A percentile compares a stretch with the other conserved stretches of the same genome.
These are phyloP conservation scores for Polyommatus iphigenia DNA, from an alignment of 2,888 invertebrate species.

Conservation along the genomic window DNA sequence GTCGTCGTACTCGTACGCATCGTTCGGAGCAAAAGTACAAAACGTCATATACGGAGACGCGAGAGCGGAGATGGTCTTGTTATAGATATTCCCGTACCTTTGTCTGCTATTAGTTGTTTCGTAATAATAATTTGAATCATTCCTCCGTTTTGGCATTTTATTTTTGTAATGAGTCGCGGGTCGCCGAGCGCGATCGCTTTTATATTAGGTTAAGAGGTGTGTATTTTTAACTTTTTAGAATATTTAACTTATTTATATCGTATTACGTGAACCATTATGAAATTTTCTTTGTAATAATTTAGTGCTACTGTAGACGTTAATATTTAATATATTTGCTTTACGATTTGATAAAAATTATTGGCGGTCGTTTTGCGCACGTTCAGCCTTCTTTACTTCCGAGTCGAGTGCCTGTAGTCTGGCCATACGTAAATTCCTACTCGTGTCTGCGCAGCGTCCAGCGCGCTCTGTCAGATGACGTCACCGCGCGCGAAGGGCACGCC, in stretches of 20 bases:
- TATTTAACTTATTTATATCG: slow-evolving; percentile 80
- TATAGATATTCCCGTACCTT: slow-evolving; percentile 69
- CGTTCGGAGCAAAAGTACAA: slow-evolving; percentile 77
- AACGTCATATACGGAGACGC: slow-evolving; percentile 46
- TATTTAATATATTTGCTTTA: slow-evolving; percentile 79
- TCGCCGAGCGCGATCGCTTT: slow-evolving; percentile 72
- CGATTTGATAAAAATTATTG: slow-evolving; percentile 70
- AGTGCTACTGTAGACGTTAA: slow-evolving; percentile 76
- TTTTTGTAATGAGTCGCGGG: slow-evolving; percentile 52
- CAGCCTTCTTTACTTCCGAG: slow-evolving; percentile 71
- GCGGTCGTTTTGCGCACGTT: slow-evolving; percentile 69
- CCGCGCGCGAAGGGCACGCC: neutral
- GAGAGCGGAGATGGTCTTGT: slow-evolving; percentile 55
- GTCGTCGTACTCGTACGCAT: slow-evolving; percentile 48
- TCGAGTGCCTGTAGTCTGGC: slow-evolving; percentile 71
- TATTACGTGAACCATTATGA: slow-evolving; percentile 76
- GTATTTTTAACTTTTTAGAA: slow-evolving; percentile 80
- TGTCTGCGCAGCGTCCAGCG: neutral
- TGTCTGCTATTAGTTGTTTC: slow-evolving; percentile 70
- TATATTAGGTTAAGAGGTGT: slow-evolving; percentile 78
- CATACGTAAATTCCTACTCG: slow-evolving; percentile 39
- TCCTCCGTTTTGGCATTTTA: slow-evolving; percentile 66
- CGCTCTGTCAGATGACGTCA: neutral
- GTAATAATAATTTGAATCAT: slow-evolving; percentile 62
- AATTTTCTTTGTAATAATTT: slow-evolving; percentile 79